Evolutionary conservation across 2,113 vertebrate species (phyloP).

Genomic region (Oncorhynchus nerka): DNA sequence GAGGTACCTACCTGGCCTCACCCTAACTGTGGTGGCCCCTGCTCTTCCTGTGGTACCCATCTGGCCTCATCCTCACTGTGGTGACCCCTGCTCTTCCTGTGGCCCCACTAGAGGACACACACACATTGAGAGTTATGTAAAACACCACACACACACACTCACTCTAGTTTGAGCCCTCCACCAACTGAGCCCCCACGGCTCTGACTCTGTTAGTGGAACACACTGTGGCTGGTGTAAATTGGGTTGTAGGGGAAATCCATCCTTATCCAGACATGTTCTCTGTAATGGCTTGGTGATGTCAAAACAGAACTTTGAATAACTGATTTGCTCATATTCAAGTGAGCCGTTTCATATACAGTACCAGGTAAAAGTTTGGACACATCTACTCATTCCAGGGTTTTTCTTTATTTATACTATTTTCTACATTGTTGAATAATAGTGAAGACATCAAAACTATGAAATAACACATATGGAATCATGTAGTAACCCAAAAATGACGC

Average conservation of each 20-base stretch:
- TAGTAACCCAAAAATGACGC: too few relatives aligned
- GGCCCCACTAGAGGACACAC: background rate
- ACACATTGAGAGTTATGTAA: background rate
- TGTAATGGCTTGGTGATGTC: background rate
- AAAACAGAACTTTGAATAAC: background rate
- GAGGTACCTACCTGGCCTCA: too few relatives aligned
- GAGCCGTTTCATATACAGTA: background rate
- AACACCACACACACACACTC: background rate
- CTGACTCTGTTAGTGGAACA: background rate
- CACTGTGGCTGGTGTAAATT: background rate
- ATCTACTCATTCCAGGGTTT: too few relatives aligned
- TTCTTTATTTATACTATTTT: too few relatives aligned
- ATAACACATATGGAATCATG: too few relatives aligned
- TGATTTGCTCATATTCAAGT: background rate
- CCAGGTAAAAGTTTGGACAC: too few relatives aligned
- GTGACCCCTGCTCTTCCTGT: too few relatives aligned
- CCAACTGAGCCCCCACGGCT: background rate
- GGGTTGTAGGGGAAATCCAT: background rate
- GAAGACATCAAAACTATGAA: too few relatives aligned
- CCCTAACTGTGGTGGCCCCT: too few relatives aligned
- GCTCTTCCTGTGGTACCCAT: too few relatives aligned
- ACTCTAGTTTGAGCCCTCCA: background rate
- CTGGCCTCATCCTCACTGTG: too few relatives aligned
- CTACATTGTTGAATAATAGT: too few relatives aligned
- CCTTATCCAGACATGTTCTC: background rate